phyloP scores from a whole-genome alignment of 2,888 invertebrate genomes.

The Helicoverpa assulta region DNA sequence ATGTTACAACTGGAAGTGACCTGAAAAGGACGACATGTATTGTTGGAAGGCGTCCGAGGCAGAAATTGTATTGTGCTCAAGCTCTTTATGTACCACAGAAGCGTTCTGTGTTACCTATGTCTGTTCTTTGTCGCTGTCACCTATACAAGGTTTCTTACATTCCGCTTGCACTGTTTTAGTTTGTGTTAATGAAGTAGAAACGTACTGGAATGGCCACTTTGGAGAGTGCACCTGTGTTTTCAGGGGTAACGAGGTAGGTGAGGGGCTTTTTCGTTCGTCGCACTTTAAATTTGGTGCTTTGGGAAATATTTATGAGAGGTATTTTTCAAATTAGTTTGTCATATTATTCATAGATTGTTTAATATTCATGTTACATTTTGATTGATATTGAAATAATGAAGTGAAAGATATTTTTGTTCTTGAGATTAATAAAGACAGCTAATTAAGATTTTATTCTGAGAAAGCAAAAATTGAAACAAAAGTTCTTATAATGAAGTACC shows the following conservation, averaged over 20 bases:
- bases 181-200: conserved; percentile 58
- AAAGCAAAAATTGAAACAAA: too few species aligned
- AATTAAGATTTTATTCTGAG: too few species aligned
- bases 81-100: conserved; percentile 79
- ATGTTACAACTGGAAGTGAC: conserved; percentile 84
- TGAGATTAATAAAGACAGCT: too few species aligned
- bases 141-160: conserved; percentile 69
- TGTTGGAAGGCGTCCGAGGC: conserved; percentile 81
- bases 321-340: too few species aligned
- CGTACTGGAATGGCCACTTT: conserved; percentile 27
- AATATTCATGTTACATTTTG: too few species aligned
- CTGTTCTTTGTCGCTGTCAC: conserved; percentile 79
- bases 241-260: conserved; percentile 21
- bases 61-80: conserved; percentile 83
- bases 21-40: conserved; percentile 85
- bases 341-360: too few species aligned
- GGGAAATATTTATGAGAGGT: too few species aligned
- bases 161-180: conserved; percentile 60
- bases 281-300: conserved; percentile 8
- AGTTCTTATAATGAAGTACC: too few species aligned
- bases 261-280: conserved; percentile 12
- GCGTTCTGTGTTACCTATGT: conserved; percentile 72
- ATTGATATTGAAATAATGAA: too few species aligned
- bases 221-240: conserved; percentile 37
- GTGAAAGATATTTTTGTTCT: too few species aligned